A percentile compares a stretch with the other conserved stretches of the same genome.
Conservation (phyloP, 2,113 vertebrate species). For the Azemiops feae region DNA sequence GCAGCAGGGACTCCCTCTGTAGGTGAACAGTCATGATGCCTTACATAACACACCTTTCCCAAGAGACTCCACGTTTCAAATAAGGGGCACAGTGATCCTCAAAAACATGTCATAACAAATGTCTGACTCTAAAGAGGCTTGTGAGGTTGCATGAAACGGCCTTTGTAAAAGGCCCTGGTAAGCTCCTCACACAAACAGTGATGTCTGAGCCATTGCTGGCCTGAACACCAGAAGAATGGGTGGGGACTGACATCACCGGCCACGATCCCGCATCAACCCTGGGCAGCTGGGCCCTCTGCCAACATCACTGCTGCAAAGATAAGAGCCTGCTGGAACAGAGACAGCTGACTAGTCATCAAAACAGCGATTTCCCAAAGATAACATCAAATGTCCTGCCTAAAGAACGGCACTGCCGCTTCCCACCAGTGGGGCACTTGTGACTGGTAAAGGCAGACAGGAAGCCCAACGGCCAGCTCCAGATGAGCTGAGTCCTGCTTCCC, state of each 20-base stretch:
- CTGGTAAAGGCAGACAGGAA: rapidly evolving
- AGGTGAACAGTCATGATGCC: not conserved
- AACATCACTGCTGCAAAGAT: not conserved
- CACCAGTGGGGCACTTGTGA: rapidly evolving
- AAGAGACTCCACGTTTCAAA: not conserved
- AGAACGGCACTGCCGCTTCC: not conserved
- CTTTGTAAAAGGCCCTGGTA: not conserved
- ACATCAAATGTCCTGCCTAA: too few relatives aligned
- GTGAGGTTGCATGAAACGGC: not conserved
- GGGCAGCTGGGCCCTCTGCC: not conserved
- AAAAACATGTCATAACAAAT: not conserved
- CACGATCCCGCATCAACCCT: not conserved
- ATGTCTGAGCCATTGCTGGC: not conserved
- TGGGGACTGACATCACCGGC: not conserved
- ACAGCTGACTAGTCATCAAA: not conserved
- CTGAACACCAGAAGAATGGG: too few relatives aligned
- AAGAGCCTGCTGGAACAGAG: not conserved
- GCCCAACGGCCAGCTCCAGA: not conserved
- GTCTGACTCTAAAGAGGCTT: not conserved
- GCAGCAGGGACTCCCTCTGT: not conserved
- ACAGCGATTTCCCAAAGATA: too few relatives aligned
- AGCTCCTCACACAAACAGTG: not conserved
- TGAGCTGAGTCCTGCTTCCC: not conserved
- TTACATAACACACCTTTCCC: not conserved
- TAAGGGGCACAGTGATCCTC: not conserved